Percentiles rank a stretch among this genome's conserved stretches.
phyloP scores from a whole-genome alignment of 2,888 invertebrate species.

The Nudaria mundana region DNA sequence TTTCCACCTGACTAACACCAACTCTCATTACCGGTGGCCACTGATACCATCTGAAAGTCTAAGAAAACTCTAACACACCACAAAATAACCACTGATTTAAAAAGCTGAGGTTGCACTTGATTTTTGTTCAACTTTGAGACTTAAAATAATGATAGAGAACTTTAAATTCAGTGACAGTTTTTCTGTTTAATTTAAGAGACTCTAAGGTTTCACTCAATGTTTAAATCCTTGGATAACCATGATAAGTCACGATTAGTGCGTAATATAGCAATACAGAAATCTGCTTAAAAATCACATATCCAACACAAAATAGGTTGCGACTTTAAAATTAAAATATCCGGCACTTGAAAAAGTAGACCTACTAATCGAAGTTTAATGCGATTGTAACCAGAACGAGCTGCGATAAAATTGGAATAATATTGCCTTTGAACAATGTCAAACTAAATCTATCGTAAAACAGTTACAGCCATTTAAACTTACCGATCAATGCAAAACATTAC shows the following conservation, averaged over 20 bases:
- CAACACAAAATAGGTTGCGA: too few relatives aligned
- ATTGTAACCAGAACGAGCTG: slow-evolving; percentile 52
- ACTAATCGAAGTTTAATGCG: slow-evolving; percentile 49
- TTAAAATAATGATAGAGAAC: too few relatives aligned
- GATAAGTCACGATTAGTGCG: slow-evolving; percentile 15
- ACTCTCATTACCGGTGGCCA: slow-evolving; percentile 65
- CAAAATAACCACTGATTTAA: slow-evolving; percentile 46
- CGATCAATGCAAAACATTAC: slow-evolving; percentile 51
- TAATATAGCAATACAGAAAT: slow-evolving; percentile 6
- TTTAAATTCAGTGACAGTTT: neutral
- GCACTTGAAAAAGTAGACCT: slow-evolving; percentile 32
- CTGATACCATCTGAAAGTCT: slow-evolving; percentile 62
- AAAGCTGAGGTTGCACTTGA: slow-evolving; percentile 28
- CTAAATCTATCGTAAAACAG: slow-evolving; percentile 63
- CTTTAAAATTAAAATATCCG: slow-evolving; percentile 34
- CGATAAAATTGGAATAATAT: slow-evolving; percentile 60
- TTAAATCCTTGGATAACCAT: slow-evolving; percentile 15
- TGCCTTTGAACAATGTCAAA: slow-evolving; percentile 65
- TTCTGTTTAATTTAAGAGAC: slow-evolving; percentile 13
- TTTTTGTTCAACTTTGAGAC: slow-evolving; percentile 10
- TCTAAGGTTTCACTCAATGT: slow-evolving; percentile 14
- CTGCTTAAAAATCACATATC: slow-evolving; percentile 2
- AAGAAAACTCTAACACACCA: slow-evolving; percentile 45
- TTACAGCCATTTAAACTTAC: slow-evolving; percentile 50
- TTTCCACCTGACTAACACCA: slow-evolving; percentile 63